Base-by-base conservation (phyloP, 2,888 invertebrate species). In the Mechanitis mazaeus region DNA sequence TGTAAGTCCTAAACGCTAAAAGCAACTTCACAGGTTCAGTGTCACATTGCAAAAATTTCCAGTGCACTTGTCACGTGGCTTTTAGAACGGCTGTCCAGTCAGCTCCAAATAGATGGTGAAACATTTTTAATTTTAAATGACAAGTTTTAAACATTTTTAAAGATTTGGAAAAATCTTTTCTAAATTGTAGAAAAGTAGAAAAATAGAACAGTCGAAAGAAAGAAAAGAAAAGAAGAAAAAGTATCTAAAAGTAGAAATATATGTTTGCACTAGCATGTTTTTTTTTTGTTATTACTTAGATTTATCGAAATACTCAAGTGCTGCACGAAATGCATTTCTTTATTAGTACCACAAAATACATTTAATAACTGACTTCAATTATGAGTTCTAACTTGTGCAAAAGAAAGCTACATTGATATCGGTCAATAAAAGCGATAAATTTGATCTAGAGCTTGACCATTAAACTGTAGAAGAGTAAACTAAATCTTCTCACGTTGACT, bases 361-460 rank as follows among this genome's bases (percentile, higher is more conserved):
- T 50, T 50, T 50, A 50, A 50, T 50, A 50, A 50, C 50, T 64
- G 67, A 68, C 69, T 69, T 65, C 71, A 71, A 73, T 73, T 72
- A 67, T 69, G 66, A 70, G 74, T 73, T 72, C 72, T 68, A 72
- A 69, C 71, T 70, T 71, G 67, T 72, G 73, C 69, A 68, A 71
- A 71, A 72, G 68, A 71, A 68, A 64, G 74, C 71, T 73, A 72
- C 72, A 69, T 71, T 69, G 71, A 71, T 72, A 76, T 75, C 75
- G 75, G 76, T 76, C 76, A 75, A 76, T 77, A 76, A 74, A 72
- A 68, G 70, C 68, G 64, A 74, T 78, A 76, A 74, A 76, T 77
- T 72, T 69, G 58, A 58, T 64, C 64, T 58, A 58, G 55, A 58
- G 56, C 56, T 56, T 58, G 60, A 58, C 60, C 57, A 33, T 53